A percentile compares a stretch with the other conserved stretches of the same genome.
Conservation (phyloP, 2,888 invertebrate species). For the Nemurella pictetii region DNA sequence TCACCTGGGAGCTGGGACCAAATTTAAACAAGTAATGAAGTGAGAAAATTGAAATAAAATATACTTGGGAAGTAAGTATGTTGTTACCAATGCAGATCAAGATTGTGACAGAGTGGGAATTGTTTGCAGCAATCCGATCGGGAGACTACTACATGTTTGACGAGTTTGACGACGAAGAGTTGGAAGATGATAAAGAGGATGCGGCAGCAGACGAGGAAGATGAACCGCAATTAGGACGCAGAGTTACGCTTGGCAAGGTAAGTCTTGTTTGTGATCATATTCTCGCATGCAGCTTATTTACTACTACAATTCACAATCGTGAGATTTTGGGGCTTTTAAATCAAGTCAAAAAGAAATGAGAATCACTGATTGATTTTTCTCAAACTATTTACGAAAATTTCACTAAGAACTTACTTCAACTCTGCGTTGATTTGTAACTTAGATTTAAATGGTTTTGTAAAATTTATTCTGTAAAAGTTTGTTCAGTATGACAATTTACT, state of each 20-base stretch:
- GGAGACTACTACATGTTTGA: constrained; percentile 99
- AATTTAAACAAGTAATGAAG: too few species aligned
- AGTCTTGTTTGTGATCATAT: constrained; percentile 31
- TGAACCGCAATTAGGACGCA: constrained; percentile 55
- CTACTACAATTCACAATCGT: constrained; percentile 22
- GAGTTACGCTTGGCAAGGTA: constrained; percentile 55
- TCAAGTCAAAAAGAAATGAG: background rate
- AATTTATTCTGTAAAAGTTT: too few species aligned
- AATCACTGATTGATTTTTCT: background rate
- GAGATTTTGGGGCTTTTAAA: constrained; percentile 27
- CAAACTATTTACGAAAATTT: too few species aligned
- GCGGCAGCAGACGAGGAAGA: constrained; percentile 50
- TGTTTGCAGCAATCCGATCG: constrained; percentile 82
- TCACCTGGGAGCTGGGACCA: too few species aligned
- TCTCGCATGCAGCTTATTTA: constrained; percentile 29
- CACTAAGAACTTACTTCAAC: too few species aligned
- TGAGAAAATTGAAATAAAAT: too few species aligned
- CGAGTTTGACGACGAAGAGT: constrained; percentile 79
- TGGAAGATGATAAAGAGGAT: constrained; percentile 60
- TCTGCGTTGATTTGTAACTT: too few species aligned
- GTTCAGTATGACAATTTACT: too few species aligned
- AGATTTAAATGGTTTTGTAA: too few species aligned
- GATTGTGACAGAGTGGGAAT: background rate
- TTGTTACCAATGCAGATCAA: background rate
- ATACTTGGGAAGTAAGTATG: too few species aligned